A percentile compares a stretch with the other conserved stretches of the same genome.
Conservation (phyloP, 2,113 vertebrate species). For the Gorsachius goisagi region DNA sequence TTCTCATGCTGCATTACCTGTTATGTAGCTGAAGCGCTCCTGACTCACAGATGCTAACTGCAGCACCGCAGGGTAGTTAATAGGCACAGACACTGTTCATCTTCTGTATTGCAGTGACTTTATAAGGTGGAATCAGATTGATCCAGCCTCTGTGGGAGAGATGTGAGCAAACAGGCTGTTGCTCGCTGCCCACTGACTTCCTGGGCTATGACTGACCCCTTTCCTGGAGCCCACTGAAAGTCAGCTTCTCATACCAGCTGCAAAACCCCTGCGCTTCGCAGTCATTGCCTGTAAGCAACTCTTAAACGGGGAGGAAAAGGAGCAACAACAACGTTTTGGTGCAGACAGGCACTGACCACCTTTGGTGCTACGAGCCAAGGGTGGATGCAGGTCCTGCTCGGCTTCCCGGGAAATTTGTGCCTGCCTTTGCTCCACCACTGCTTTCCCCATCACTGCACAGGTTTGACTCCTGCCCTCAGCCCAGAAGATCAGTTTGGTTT, state of each 20-base stretch:
- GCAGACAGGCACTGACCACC: not conserved
- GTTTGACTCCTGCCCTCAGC: not conserved
- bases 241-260: not conserved
- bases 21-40: not conserved
- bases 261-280: not conserved
- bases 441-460: not conserved
- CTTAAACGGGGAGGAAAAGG: not conserved
- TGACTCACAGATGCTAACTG: not conserved
- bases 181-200: not conserved
- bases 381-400: accelerated
- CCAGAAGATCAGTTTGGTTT: not conserved
- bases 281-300: not conserved
- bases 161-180: not conserved
- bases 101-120: not conserved
- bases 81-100: not conserved
- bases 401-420: not conserved
- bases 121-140: not conserved
- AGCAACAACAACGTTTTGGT: not conserved
- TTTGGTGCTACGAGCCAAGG: not conserved
- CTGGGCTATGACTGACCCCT: not conserved
- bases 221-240: not conserved
- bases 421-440: not conserved
- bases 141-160: not conserved
- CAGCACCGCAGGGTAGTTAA: not conserved
- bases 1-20: not conserved